These are phyloP conservation scores for Heliconius congener DNA, from an alignment of 1,140 invertebrate species.

Conservation along the genomic window DNA sequence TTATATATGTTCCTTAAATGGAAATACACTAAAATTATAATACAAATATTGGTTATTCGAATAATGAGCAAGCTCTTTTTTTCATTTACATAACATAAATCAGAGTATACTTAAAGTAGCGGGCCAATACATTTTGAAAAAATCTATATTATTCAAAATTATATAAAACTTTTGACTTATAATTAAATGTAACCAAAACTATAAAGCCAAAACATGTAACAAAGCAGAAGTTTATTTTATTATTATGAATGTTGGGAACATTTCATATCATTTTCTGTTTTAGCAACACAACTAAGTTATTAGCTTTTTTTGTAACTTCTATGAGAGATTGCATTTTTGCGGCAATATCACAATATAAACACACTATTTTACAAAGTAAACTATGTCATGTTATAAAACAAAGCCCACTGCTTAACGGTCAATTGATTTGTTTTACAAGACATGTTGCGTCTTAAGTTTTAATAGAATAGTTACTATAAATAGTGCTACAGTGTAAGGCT, in stretches of 20 bases:
- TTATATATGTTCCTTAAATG: too few relatives aligned
- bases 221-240: too few relatives aligned
- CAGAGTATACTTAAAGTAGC: not conserved
- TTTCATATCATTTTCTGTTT: too few relatives aligned
- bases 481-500: constrained; percentile 20
- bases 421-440: constrained; percentile 29
- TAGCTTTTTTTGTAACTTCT: too few relatives aligned
- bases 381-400: not conserved
- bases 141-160: too few relatives aligned
- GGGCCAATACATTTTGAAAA: too few relatives aligned
- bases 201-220: too few relatives aligned
- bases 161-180: too few relatives aligned
- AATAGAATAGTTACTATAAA: constrained; percentile 17
- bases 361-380: not conserved
- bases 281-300: too few relatives aligned
- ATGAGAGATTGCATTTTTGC: too few relatives aligned
- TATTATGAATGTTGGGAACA: too few relatives aligned
- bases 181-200: too few relatives aligned
- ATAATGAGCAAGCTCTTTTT: not conserved
- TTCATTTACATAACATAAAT: not conserved
- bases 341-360: not conserved
- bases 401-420: constrained; percentile 18
- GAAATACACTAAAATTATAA: not conserved
- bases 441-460: constrained; percentile 18
- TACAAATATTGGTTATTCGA: not conserved